Base-by-base conservation (phyloP, 1,140 invertebrate genomes). In the Heliothis virescens region DNA sequence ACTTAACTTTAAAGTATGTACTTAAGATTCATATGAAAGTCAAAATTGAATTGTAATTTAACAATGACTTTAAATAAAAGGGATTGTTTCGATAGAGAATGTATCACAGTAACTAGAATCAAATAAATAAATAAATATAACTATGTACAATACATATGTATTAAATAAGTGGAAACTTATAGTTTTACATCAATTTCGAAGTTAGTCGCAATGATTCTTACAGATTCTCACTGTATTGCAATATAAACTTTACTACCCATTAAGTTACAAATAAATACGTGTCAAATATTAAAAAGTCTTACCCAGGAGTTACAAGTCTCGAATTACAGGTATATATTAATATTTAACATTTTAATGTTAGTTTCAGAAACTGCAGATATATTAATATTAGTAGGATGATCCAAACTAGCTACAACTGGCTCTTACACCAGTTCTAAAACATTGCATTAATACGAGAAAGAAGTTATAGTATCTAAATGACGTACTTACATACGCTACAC, bases 41-140 rank as follows among this genome's bases (percentile, higher is more conserved):
- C 34, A 41, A 9, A 41, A 41, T 9, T 65, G 7, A 71, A 52
- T 21, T 50, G 3, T 16, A 53, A 57, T 34, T 34, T 15, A 72
- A 55, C 50, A 72, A 48, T 72, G 55, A 52, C 48, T 77, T 41
- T 69, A 77, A 67, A 62, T 53, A 52, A 79, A 60, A 29, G 21
- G 52, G 75, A 67, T 74, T 73, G 63, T 65, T 79, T 50, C 50
- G 79, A 85, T 63, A 81, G 82, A 82, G 72, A 89, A 90, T 85
- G 82, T 92, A 92, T 92, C 91, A 92, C 91, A 92, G 91, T 87
- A 88, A 86, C 83, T 87, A 89, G 84, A 87, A 91, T 90, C 89
- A 90, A 90, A 91, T 89, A 90, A 90, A 90, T 91, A 92, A 91
- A 91, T 91, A 89, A 85, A 82, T 89, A 89, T 77, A 86, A 83